Evolutionary conservation across 2,888 invertebrate species (phyloP).

Genomic region (Ormyrus rosae): DNA sequence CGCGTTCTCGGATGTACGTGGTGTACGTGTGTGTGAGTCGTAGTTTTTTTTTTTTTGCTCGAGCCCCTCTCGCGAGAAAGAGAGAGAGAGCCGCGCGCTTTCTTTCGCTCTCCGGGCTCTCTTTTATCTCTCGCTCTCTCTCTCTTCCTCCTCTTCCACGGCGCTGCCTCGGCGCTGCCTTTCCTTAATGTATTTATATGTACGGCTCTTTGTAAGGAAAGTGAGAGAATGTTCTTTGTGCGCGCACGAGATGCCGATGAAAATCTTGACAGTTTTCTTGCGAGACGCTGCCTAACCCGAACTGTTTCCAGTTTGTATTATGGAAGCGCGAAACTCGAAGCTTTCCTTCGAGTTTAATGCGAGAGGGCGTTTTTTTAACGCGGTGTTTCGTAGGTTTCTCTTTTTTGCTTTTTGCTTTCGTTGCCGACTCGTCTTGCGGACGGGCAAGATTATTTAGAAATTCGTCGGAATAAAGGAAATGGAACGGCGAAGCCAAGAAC

Average conservation of each 20-base stretch:
- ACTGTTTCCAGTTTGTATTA: neutral
- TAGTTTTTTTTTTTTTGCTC: too few relatives aligned
- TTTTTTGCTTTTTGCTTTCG: too few relatives aligned
- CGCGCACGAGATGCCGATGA: constrained; percentile 5
- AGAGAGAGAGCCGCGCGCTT: neutral
- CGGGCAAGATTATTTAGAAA: too few relatives aligned
- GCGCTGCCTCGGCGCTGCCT: constrained; percentile 12
- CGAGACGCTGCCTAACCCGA: neutral
- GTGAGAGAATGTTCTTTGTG: constrained; percentile 48
- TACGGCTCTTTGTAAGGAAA: constrained; percentile 15
- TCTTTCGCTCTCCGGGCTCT: constrained; percentile 27
- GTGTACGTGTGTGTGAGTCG: too few relatives aligned
- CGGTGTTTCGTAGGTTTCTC: too few relatives aligned
- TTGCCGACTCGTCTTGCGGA: too few relatives aligned
- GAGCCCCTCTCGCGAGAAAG: too few relatives aligned
- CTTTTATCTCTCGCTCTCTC: constrained; percentile 24
- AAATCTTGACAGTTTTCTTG: constrained; percentile 17
- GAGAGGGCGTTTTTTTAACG: too few relatives aligned
- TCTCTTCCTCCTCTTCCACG: constrained; percentile 28
- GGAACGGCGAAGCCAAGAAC: too few relatives aligned
- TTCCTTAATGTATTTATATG: constrained; percentile 32
- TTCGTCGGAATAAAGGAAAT: too few relatives aligned
- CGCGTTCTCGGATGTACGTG: too few relatives aligned
- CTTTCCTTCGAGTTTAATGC: too few relatives aligned
- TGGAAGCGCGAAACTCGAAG: neutral